Base-by-base conservation (phyloP, 30 jellyfish, hydroid and myxozoan genomes). In the Haliclystus octoradiatus region DNA sequence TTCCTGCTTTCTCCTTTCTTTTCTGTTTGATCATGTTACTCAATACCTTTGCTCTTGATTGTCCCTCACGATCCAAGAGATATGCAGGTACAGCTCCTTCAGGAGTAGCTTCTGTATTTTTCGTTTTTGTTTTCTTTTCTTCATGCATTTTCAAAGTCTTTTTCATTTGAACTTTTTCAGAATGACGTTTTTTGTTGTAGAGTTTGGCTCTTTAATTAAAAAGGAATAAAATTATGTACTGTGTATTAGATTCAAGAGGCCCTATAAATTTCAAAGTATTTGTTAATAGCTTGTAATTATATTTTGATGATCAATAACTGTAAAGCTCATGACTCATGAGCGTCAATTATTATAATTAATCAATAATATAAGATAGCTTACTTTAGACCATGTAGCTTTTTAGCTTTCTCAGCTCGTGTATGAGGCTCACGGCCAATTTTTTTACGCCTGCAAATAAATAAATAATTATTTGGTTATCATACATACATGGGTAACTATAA, bases 21-120 rank as follows among this genome's bases (percentile, higher is more conserved):
- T 92, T 92, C 64, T 92, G 99, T 68, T 92, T 92, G 19, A 92
- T 92, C 96, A 83, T 83, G 68, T 92, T 92, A 66, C 95, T 92
- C 23, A 92, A 73, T 4, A 84, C 96, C 73, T 92, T 92, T 3
- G 99, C 96, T 28, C 96, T 88, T 0, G 95, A 69, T 57, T 84
- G 99, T 28, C 95, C 95, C 73, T 92, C 99, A 34, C 99, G 73
- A 70, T 92, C 99, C 74, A 92, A 69, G 35, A 92, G 61, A 75
- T 92, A 92, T 28, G 99, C 96, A 26, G 99, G 99, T 0, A 92
- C 96, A 0, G 99, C 99, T 29, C 96, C 96, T 31, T 92, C 96
- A 60, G 96, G 94, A 24, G 72, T 83, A 28, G 85, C 69, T 15
- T 70, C 81, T 28, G 92, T 68, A 40, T 92, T 93, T 33, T 83